Base-by-base conservation (phyloP, 2,113 vertebrate species). In the Brachypodius melanocephalos region DNA sequence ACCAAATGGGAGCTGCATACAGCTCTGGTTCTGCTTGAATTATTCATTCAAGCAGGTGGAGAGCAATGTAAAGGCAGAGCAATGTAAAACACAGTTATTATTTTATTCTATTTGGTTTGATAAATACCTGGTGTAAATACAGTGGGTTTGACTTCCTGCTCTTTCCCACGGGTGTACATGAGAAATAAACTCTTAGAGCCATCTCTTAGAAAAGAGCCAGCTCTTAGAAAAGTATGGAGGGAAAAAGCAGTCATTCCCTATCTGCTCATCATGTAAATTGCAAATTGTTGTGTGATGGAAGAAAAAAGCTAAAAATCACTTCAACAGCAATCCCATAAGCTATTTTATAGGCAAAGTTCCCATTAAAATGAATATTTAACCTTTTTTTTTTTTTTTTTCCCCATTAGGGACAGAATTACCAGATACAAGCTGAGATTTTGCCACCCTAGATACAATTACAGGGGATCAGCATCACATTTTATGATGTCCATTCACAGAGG, bases 401-500 rank as follows among this genome's bases (percentile, higher is more conserved):
- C 31, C 17, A 25, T 26, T 45, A 63, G 36, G 32, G 29, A 78
- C 32, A 63, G 52, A 62, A 84, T 10, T 16, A 62, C 52, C 22
- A 40, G 32, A 38, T 8, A 20, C 2, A 25, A 72, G n/a, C 38
- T 58, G 22, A 28, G 43, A 67, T 45, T 63, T 20, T 7, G 1
- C 17, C 34, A 68, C 68, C 8, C 26, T 13, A 52, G 43, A 31
- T 4, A 9, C 4, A 57, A 49, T 32, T 29, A 58, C 15, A 65
- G 34, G 25, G 52, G 59, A 43, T 26, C 43, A 71, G 18, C 42
- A 57, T 17, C 65, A 42, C 8, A 22, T 74, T 77, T 73, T 16
- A 38, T 2, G 12, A 71, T 0, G 2, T 20, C 2, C 2, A 3
- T 32, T 65, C 3, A 4, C 48, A 46, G 42, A 16, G 13, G 8